A percentile compares a stretch with the other conserved stretches of the same genome.
phyloP scores from a whole-genome alignment of 35 echinoderm and acorn worm genomes.

The Strongylocentrotus purpuratus region DNA sequence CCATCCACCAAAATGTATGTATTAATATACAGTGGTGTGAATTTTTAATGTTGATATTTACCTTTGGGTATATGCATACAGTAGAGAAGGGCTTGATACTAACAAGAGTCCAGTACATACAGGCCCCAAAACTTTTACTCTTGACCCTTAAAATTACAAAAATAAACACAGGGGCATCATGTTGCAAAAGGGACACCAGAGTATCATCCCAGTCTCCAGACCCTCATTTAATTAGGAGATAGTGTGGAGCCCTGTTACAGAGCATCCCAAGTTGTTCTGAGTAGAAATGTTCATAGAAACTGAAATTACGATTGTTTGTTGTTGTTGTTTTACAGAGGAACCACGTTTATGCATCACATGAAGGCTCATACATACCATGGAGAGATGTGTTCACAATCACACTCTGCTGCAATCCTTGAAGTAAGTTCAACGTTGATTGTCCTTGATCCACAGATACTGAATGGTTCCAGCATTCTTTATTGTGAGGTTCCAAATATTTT shows the following conservation, averaged over 20 bases:
- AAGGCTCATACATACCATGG: slow-evolving; percentile 47
- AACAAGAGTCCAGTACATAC: too few species aligned
- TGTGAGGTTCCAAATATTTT: not conserved
- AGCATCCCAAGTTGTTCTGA: not conserved
- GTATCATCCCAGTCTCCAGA: not conserved
- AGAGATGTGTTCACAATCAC: slow-evolving; percentile 13
- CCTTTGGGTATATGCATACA: too few species aligned
- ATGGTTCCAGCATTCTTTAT: not conserved
- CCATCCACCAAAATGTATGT: too few species aligned
- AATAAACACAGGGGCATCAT: too few species aligned
- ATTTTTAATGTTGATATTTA: too few species aligned
- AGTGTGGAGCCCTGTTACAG: not conserved
- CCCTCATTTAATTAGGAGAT: not conserved
- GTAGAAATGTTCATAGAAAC: not conserved
- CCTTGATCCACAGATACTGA: not conserved
- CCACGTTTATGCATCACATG: slow-evolving; percentile 32
- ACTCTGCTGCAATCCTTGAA: slow-evolving; percentile 30
- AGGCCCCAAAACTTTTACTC: too few species aligned
- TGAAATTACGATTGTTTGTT: not conserved
- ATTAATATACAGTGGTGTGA: too few species aligned
- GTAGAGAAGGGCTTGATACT: too few species aligned
- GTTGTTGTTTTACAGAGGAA: slow-evolving; percentile 25
- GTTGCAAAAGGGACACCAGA: not conserved
- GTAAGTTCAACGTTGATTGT: not conserved
- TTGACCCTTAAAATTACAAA: too few species aligned